Evolutionary conservation across 2,113 vertebrate species (phyloP), one percentile per base, ranked within the genome.

Genomic region (Passer montanus): DNA sequence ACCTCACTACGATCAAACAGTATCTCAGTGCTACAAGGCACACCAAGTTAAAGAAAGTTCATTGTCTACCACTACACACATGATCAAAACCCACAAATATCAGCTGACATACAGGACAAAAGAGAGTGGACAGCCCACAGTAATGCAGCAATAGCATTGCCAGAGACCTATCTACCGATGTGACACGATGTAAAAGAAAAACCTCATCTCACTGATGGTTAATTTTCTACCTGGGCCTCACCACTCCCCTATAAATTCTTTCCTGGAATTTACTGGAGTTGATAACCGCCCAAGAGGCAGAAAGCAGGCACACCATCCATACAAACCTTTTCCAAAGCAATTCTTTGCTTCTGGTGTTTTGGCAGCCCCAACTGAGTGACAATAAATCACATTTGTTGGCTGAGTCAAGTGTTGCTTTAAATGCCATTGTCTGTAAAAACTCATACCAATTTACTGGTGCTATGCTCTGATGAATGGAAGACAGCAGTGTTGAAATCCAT

Each of bases 331-430:
- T 64, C 87, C 81, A 94, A 94, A 84, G 69, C 44, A 92, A 84
- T 87, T 74, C 64, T 76, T 83, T 84, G 75, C 59, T 81, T 70
- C 93, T 94, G 87, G 75, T 95, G 73, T 50, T 94, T 95, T 95
- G 87, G 95, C 88, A 94, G 49, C 83, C 90, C 64, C 85, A 93
- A 35, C 30, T 72, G 64, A 94, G 68, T 81, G 93, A 88, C 74
- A 93, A 84, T 80, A 96, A 94, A 93, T 95, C 88, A 88, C 9
- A 90, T 92, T 39, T 90, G 60, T 64, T 92, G 88, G 83, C 85
- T 81, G 79, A 90, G 33, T 80, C 76, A 86, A 90, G 37, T 64
- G 72, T 4, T 89, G 62, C 64, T 95, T 90, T 91, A 96, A 95
- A 93, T 87, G 88, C 60, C 80, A 95, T 84, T 92, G 64, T 91